phyloP scores from a whole-genome alignment of 2,888 invertebrate genomes.

The Ophion ventricosus region DNA sequence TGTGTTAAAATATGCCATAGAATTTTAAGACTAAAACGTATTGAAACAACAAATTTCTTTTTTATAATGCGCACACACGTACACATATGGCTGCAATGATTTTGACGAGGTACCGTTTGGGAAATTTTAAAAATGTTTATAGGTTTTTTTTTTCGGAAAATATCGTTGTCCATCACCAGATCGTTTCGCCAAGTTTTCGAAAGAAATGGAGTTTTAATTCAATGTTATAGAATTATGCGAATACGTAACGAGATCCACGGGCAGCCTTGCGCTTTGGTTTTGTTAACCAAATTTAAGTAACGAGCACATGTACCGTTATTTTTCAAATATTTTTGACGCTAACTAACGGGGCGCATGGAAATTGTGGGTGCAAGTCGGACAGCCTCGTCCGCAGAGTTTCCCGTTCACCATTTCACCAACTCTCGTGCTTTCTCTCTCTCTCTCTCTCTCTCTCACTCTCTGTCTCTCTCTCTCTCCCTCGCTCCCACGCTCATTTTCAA shows the following conservation, averaged over 20 bases:
- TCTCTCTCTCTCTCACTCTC: too few species aligned
- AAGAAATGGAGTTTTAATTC: neutral
- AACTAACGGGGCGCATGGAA: slow-evolving; percentile 37
- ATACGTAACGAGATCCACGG: neutral
- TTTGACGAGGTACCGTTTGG: too few species aligned
- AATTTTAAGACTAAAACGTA: too few species aligned
- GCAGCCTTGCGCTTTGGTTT: neutral
- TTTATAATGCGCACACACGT: too few species aligned
- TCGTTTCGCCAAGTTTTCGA: neutral
- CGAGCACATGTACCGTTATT: neutral
- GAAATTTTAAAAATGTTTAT: too few species aligned
- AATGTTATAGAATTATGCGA: neutral
- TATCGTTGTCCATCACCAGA: neutral
- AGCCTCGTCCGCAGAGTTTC: slow-evolving; percentile 39
- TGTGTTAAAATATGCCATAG: too few species aligned
- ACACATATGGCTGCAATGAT: too few species aligned
- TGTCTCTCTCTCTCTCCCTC: slow-evolving; percentile 38
- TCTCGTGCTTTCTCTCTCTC: slow-evolving; percentile 35
- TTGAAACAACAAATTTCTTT: too few species aligned
- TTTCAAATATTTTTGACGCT: neutral
- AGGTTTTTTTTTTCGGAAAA: neutral
- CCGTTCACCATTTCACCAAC: slow-evolving; percentile 31
- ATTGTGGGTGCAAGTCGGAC: slow-evolving; percentile 37
- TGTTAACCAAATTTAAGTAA: neutral
- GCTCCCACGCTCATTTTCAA: slow-evolving; percentile 57